These are phyloP conservation scores for Blastomussa wellsi DNA, from an alignment of 92 coral and sea anemone species.

Conservation along the genomic window DNA sequence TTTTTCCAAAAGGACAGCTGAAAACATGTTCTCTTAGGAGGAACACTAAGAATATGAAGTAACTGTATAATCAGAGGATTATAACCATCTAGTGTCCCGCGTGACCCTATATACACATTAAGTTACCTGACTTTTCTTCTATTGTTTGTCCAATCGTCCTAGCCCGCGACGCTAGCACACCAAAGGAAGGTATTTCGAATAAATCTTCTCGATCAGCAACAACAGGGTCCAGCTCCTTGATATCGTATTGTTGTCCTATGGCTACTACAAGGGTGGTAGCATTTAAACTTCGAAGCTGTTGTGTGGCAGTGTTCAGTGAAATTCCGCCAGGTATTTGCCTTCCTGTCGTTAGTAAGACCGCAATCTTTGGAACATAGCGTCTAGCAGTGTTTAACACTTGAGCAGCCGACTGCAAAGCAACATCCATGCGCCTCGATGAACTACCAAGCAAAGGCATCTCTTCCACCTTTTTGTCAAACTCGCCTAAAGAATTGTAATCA, in stretches of 20 bases:
- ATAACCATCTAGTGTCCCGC: neutral
- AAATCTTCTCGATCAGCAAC: conserved; percentile 36
- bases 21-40: neutral
- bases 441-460: conserved; percentile 53
- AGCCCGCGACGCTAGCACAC: conserved; percentile 8
- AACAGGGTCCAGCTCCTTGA: conserved; percentile 43
- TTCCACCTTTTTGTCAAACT: conserved; percentile 47
- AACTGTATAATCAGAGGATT: no score
- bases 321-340: conserved; percentile 41
- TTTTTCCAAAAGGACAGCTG: neutral
- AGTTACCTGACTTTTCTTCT: conserved; percentile 44
- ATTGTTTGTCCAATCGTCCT: conserved; percentile 18
- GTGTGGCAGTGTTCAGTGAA: conserved; percentile 38
- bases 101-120: neutral
- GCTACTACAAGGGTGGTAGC: conserved; percentile 60
- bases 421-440: conserved; percentile 54
- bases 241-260: conserved; percentile 51
- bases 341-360: conserved; percentile 44
- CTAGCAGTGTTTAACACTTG: conserved; percentile 37
- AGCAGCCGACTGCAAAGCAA: conserved; percentile 56
- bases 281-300: conserved; percentile 50
- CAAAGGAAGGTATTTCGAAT: conserved; percentile 32
- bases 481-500: conserved; percentile 22
- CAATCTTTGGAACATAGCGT: conserved; percentile 27
- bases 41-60: neutral